Percentiles rank a stretch among this genome's conserved stretches.
phyloP scores from a whole-genome alignment of 2,797 vertebrate species.

The Falco biarmicus region DNA sequence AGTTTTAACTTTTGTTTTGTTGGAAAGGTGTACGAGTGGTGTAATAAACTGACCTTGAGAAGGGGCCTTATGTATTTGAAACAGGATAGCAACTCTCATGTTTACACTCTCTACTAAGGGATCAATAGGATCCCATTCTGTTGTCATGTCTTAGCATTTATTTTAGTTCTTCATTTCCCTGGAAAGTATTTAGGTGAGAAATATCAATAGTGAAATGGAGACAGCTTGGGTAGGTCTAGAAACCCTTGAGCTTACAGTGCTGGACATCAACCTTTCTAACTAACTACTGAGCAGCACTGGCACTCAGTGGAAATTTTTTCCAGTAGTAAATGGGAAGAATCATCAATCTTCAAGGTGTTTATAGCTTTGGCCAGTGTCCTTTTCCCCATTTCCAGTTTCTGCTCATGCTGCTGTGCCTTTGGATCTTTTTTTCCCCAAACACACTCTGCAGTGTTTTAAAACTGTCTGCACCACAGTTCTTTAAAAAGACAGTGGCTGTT shows the following conservation, averaged over 20 bases:
- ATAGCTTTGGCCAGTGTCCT: neutral
- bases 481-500: neutral
- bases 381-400: neutral
- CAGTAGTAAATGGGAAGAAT: neutral
- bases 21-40: neutral
- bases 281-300: neutral
- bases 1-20: neutral
- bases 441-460: neutral
- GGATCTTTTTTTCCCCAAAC: neutral
- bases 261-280: neutral
- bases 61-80: neutral
- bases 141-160: neutral
- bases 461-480: neutral
- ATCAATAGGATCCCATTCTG: neutral
- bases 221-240: neutral
- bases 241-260: neutral
- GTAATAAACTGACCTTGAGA: neutral
- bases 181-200: neutral
- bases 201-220: neutral
- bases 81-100: neutral
- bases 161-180: constrained; percentile 6
- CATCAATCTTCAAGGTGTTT: neutral
- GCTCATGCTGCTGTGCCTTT: neutral
- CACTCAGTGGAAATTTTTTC: neutral
- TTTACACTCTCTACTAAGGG: neutral